phyloP scores from a whole-genome alignment of 2,888 invertebrate species.

The Conistra vaccinii region DNA sequence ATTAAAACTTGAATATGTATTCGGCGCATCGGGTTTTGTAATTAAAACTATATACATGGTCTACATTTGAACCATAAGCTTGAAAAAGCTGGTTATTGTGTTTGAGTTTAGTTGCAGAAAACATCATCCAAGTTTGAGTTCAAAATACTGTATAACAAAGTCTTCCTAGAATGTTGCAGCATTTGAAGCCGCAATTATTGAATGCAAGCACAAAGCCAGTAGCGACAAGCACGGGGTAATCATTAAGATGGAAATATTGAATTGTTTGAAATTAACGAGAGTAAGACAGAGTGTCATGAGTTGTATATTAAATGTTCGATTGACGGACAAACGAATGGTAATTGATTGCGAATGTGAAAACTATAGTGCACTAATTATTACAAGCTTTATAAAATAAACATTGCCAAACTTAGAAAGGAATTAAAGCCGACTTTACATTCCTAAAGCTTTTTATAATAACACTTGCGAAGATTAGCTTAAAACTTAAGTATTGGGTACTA shows the following conservation, averaged over 20 bases:
- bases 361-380: slow-evolving; percentile 67
- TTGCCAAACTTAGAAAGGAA: slow-evolving; percentile 82
- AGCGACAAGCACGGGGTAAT: slow-evolving; percentile 52
- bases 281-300: slow-evolving; percentile 65
- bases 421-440: slow-evolving; percentile 83
- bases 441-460: slow-evolving; percentile 75
- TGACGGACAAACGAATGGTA: slow-evolving; percentile 57
- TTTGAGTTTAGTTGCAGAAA: background rate
- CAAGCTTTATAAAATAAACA: slow-evolving; percentile 76
- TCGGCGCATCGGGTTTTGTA: slow-evolving; percentile 21
- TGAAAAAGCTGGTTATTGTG: background rate
- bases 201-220: slow-evolving; percentile 64
- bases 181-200: slow-evolving; percentile 56
- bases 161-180: slow-evolving; percentile 67
- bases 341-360: slow-evolving; percentile 54
- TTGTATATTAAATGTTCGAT: slow-evolving; percentile 51
- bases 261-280: slow-evolving; percentile 59
- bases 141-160: slow-evolving; percentile 43
- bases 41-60: slow-evolving; percentile 6
- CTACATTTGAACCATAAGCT: slow-evolving; percentile 14
- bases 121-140: slow-evolving; percentile 17
- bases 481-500: slow-evolving; percentile 68
- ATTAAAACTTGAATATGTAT: slow-evolving; percentile 26
- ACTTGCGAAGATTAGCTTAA: slow-evolving; percentile 64
- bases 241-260: slow-evolving; percentile 67